A percentile compares a stretch with the other conserved stretches of the same genome.
These are phyloP conservation scores for Plusia festucae DNA, from an alignment of 2,888 invertebrate species.

Conservation along the genomic window DNA sequence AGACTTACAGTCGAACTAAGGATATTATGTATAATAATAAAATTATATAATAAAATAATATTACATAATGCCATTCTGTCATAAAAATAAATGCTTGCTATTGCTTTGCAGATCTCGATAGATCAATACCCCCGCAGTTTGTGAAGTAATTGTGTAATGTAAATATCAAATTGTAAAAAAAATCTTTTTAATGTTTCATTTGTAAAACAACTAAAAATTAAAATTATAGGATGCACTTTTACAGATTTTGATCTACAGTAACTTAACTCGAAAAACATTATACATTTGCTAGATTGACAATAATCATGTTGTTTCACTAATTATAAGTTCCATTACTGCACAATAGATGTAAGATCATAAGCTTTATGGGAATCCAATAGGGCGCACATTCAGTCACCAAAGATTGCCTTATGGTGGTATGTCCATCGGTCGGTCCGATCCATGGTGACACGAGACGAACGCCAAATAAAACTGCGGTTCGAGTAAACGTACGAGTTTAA, in stretches of 20 bases:
- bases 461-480: conserved; percentile 83
- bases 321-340: conserved; percentile 53
- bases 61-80: conserved; percentile 74
- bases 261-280: conserved; percentile 60
- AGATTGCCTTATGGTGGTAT: conserved; percentile 79
- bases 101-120: conserved; percentile 59
- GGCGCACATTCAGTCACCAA: conserved; percentile 65
- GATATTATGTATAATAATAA: conserved; percentile 54
- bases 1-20: conserved; percentile 65
- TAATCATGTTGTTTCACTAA: conserved; percentile 52
- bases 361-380: conserved; percentile 52
- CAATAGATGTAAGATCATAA: conserved; percentile 50
- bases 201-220: conserved; percentile 66
- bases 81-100: conserved; percentile 81
- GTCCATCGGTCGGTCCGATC: conserved; percentile 76
- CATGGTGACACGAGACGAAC: conserved; percentile 63
- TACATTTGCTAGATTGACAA: conserved; percentile 52
- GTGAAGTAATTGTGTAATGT: conserved; percentile 51
- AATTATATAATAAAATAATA: conserved; percentile 56
- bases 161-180: conserved; percentile 66
- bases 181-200: conserved; percentile 59
- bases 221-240: conserved; percentile 66
- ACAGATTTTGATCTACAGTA: conserved; percentile 73
- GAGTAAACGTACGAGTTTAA: conserved; percentile 85
- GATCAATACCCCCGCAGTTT: conserved; percentile 43